phyloP scores from a whole-genome alignment of 2,113 vertebrate species.

The Leucopsar rothschildi region DNA sequence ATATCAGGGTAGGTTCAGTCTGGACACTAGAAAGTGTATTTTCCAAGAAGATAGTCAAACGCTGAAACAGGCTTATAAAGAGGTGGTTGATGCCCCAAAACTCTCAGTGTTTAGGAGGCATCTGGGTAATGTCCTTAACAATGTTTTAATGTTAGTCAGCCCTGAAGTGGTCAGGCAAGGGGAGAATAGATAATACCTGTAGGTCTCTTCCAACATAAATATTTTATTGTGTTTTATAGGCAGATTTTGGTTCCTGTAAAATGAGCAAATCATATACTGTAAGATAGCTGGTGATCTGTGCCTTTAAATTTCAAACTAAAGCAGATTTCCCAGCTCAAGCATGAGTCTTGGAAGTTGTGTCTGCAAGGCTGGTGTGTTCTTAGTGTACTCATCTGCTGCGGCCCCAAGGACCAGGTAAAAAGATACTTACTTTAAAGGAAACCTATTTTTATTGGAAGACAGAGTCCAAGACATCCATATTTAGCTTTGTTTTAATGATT shows the following conservation, averaged over 20 bases:
- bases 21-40: background rate
- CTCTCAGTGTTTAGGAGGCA: background rate
- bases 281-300: background rate
- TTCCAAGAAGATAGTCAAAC: background rate
- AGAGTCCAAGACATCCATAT: background rate
- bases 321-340: background rate
- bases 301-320: background rate
- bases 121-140: background rate
- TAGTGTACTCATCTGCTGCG: background rate
- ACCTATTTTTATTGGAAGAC: background rate
- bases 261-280: background rate
- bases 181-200: background rate
- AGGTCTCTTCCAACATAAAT: background rate
- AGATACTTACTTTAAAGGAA: background rate
- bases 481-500: background rate
- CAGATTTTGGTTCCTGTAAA: background rate
- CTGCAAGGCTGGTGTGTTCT: background rate
- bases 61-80: background rate
- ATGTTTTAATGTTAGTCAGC: background rate
- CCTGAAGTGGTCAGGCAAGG: background rate
- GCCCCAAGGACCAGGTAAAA: background rate
- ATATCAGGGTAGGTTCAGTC: background rate
- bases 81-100: too few species aligned
- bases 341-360: background rate
- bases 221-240: background rate